Base-by-base conservation (phyloP, 2,888 invertebrate genomes). In the Adelphocoris suturalis region DNA sequence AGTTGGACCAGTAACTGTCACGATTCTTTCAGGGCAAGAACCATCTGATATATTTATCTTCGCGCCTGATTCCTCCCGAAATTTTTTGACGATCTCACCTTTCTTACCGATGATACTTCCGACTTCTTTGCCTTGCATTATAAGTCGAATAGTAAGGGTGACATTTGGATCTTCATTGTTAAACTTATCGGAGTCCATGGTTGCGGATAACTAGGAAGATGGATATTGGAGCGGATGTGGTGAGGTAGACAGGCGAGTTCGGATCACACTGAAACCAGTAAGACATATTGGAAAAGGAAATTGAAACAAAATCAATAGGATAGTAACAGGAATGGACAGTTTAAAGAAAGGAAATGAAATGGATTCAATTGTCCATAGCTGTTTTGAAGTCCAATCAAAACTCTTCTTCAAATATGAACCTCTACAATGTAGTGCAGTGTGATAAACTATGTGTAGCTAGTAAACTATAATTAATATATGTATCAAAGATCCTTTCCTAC, bases 41-140 rank as follows among this genome's bases (percentile, higher is more conserved):
- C 99, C 99, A 95, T 99, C 99, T 92, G 99, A 99, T 95, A 99
- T 99, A 95, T 99, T 99, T 94, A 99, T 99, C 96, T 99, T 98
- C 93, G 99, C 99, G 93, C 99, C 99, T 93, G 99, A 99, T 99
- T 99, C 99, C 95, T 99, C 99, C 93, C 99, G 96, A 95, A 99
- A 99, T 94, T 98, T 96, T 94, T 99, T 99, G 92, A 99, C 99
- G 94, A 99, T 99, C 95, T 99, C 99, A 93, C 99, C 99, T 94
- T 99, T 99, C 96, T 98, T 98, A 92, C 98, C 98, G 94, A 98
- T 98, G 94, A 98, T 98, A 94, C 98, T 98, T 93, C 98, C 98
- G 93, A 98, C 98, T 95, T 98, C 98, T 98, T 99, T 99, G 95
- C 99, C 99, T 96, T 99, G 99, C 99, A 99, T 99, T 94, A 99